Evolutionary conservation across 2,113 vertebrate species (phyloP), one percentile per base, ranked within the genome.

Genomic region (Aegypius monachus): DNA sequence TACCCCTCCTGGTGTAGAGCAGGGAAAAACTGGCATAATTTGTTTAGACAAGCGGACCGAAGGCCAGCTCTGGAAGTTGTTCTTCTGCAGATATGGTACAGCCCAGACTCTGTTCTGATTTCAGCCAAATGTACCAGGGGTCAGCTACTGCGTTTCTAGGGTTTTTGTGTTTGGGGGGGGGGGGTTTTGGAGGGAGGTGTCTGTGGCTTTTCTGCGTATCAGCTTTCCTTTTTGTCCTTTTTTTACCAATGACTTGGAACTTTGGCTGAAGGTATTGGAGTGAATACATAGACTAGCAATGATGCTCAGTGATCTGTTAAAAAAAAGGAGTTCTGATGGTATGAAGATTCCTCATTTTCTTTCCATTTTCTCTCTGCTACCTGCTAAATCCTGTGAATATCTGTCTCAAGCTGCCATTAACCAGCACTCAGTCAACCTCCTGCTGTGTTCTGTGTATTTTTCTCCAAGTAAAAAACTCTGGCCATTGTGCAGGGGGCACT

Each of bases 371-470:
- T 63, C 26, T 73, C 48, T 65, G 18, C 36, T 88, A 52, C 25
- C 61, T 82, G 70, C 53, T 82, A 85, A 94, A 90, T 58, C 14
- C 53, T 66, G 66, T 56, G 52, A 81, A 52, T 87, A 85, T 68
- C 43, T 77, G 18, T 48, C 21, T 75, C 45, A 55, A 50, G 16
- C 19, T 88, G 31, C 36, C 43, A 52, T 55, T 82, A 82, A 61
- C 18, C 34, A 58, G 52, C 0, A 1, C 31, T 88, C 82, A 36
- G 53, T 29, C 12, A 11, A 36, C 48, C 12, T 95, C 78, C 81
- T 87, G 58, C 70, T 87, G 45, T 56, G 78, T 61, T 95, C 34
- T 87, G 50, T 36, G 25, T 59, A 75, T 87, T 89, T 89, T 79
- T 90, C 58, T 88, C 17, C 61, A 50, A 53, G 52, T 3, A 72